Conservation (phyloP, 2,113 vertebrate genomes). For the Aphyosemion australe region DNA sequence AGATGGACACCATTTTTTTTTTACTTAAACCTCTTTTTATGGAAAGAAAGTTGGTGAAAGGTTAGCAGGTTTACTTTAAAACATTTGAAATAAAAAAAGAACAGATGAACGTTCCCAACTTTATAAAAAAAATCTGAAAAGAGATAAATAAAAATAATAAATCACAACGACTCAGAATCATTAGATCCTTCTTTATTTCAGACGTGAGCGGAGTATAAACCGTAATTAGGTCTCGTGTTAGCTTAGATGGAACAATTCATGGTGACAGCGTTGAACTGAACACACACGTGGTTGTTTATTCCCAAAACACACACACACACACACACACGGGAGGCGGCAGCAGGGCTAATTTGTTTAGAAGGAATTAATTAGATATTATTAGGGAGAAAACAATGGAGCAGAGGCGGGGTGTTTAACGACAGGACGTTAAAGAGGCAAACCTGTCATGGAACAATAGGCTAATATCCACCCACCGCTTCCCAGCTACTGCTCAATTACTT, state of each 20-base stretch:
- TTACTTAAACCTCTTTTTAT: neutral
- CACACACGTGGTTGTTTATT: slow-evolving; percentile 14
- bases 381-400: slow-evolving; percentile 59
- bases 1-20: slow-evolving; percentile 6
- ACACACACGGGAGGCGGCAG: slow-evolving; percentile 40
- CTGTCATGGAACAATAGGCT: slow-evolving; percentile 69
- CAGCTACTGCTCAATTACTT: slow-evolving; percentile 63
- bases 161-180: slow-evolving; percentile 7
- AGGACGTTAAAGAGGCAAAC: slow-evolving; percentile 58
- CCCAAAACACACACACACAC: slow-evolving; percentile 3
- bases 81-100: neutral
- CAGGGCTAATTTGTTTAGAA: slow-evolving; percentile 64
- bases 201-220: slow-evolving; percentile 13
- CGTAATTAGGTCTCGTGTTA: slow-evolving; percentile 4
- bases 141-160: neutral
- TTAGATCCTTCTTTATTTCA: slow-evolving; percentile 50
- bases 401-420: slow-evolving; percentile 57
- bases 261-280: slow-evolving; percentile 2
- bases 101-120: no score
- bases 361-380: slow-evolving; percentile 73
- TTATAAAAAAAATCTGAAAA: no score
- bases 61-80: slow-evolving; percentile 2
- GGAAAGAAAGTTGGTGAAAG: slow-evolving; percentile 12
- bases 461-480: slow-evolving; percentile 62
- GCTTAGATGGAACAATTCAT: slow-evolving; percentile 20